Base-by-base conservation (phyloP, 2,888 invertebrate genomes). In the Ethmia dodecea region DNA sequence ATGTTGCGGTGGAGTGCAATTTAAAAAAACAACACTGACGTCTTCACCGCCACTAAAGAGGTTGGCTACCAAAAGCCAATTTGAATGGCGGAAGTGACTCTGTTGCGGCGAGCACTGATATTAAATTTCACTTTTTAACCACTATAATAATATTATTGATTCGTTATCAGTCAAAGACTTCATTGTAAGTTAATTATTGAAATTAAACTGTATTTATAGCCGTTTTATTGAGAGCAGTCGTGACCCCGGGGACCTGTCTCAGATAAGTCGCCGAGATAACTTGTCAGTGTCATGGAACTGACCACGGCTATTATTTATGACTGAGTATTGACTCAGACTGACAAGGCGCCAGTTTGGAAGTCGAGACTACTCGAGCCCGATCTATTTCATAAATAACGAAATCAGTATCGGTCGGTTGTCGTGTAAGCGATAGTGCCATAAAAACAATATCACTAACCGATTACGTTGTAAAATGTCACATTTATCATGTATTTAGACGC, bases 141-240 rank as follows among this genome's bases (percentile, higher is more conserved):
- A 35, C 38, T 49, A 46, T 43, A 57, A 49, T 49, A 47, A 53
- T 52, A 55, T 56, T 68, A 69, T 69, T 66, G 64, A 67, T 58
- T 60, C 54, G 57, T 70, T 81, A 84, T 81, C 79, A 79, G 80
- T 77, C 79, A 77, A 74, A 79, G 83, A 81, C 80, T 73, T 68
- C 62, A 67, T 66, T 76, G 70, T 66, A 62, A 64, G 60, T 64
- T 80, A 75, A 83, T 80, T 77, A 81, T 70, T 79, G 71, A 74
- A 80, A 79, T 76, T 77, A 74, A 78, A 80, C 69, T 64, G 74
- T 80, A 81, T 81, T 80, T 79, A 83, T 83, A 78, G 66, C 58
- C 45, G 62, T 62, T 65, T 67, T 69, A 68, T 63, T 66, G 66
- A 56, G 57, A 58, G 59, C 55, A 53, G 55, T 47, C 46, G 57